A percentile compares a stretch with the other conserved stretches of the same genome.
Conservation (phyloP, 2,888 invertebrate species). For the Scaptomyza flava region DNA sequence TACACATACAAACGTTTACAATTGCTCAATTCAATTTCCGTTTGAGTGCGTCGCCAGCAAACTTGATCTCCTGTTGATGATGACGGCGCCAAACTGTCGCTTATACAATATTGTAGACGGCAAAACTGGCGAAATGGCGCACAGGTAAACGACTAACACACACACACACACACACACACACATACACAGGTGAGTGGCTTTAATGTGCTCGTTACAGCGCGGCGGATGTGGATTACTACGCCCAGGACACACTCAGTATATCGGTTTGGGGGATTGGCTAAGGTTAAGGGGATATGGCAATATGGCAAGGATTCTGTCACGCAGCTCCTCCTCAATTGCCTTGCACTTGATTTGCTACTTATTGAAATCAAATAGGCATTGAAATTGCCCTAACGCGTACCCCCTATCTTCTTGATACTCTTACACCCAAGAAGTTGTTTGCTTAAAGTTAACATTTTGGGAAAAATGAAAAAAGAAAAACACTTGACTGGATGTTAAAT, state of each 20-base stretch:
- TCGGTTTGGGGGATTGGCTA: neutral
- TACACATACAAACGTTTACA: constrained; percentile 61
- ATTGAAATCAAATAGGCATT: constrained; percentile 75
- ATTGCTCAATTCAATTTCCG: constrained; percentile 82
- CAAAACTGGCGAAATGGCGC: constrained; percentile 44
- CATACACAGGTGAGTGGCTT: constrained; percentile 67
- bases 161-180: neutral
- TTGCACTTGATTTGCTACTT: constrained; percentile 74
- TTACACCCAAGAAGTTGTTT: neutral
- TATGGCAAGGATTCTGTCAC: constrained; percentile 10
- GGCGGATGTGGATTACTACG: constrained; percentile 64
- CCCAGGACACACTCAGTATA: neutral
- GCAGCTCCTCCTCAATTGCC: constrained; percentile 31
- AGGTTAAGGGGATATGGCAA: neutral
- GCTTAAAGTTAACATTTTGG: no score
- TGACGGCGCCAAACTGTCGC: constrained; percentile 75
- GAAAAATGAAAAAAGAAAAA: no score
- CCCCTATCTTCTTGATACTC: neutral
- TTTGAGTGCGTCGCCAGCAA: constrained; percentile 68
- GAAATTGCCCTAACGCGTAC: constrained; percentile 45
- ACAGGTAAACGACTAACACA: constrained; percentile 14
- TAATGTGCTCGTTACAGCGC: constrained; percentile 71
- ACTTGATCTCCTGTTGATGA: constrained; percentile 70
- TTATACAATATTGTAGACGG: constrained; percentile 25
- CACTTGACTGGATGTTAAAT: no score